These are phyloP conservation scores for Callinectes sapidus DNA, from an alignment of 2,888 invertebrate species.

Conservation along the genomic window DNA sequence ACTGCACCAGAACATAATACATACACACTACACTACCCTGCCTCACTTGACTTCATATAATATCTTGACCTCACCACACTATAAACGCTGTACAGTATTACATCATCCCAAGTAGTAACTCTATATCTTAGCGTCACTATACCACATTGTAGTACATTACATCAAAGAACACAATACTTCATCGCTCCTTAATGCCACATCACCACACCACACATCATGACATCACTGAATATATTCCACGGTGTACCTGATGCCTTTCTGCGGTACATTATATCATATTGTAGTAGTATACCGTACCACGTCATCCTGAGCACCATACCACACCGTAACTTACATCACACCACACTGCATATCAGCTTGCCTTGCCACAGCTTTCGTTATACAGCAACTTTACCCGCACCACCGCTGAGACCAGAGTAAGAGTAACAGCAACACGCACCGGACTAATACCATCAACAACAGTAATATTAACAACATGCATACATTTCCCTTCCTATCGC, in stretches of 20 bases:
- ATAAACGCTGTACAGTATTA: no score
- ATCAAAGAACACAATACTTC: not conserved
- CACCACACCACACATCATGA: not conserved
- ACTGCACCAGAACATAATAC: not conserved
- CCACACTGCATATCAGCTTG: not conserved
- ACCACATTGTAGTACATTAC: not conserved
- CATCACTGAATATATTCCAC: no score
- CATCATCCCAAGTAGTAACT: no score
- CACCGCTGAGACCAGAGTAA: not conserved
- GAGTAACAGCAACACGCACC: not conserved
- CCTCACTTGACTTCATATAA: no score
- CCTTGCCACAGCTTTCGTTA: not conserved
- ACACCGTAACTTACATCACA: not conserved
- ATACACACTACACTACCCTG: not conserved
- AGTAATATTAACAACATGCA: not conserved
- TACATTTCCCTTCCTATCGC: not conserved
- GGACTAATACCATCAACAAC: conserved; percentile 31
- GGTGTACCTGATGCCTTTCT: no score
- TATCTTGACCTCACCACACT: no score
- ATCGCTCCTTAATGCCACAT: not conserved
- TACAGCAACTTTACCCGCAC: not conserved
- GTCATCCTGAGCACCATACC: not conserved
- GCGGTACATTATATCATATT: not conserved
- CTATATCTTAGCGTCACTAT: not conserved
- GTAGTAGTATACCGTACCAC: not conserved